Base-by-base conservation (phyloP, 2,797 vertebrate species). In the Platalea minor region DNA sequence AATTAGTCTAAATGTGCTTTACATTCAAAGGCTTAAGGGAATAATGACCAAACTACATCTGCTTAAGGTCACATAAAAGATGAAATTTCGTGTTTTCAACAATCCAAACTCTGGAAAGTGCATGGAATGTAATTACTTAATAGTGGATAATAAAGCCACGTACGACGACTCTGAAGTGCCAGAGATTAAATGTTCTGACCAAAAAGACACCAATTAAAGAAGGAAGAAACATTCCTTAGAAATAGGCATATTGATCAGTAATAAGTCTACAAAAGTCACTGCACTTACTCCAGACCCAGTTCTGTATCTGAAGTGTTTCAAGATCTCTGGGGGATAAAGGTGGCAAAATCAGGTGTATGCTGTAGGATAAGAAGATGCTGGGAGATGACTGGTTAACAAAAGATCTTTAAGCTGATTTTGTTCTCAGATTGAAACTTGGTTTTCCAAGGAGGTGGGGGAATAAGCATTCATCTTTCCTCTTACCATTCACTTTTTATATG, bases 21-120 rank as follows among this genome's bases (percentile, higher is more conserved):
- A 63, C 29, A 26, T 92, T 89, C 37, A 64, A 54, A 77, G 68
- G 46, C 83, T 79, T 35, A 35, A 69, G 64, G 63, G 45, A 85
- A 46, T 87, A 80, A 95, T 85, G 73, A 77, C 74, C 50, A 78
- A 89, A 86, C 18, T 37, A 46, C 48, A 77, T 91, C 77, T 91
- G 60, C 67, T 72, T 72, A 17, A 95, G 92, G 95, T 93, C 90
- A 87, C 72, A 50, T 35, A 64, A 95, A 89, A 77, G 68, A 79
- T 68, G 48, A 77, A 72, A 84, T 43, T 83, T 90, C 85, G 81
- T 35, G 19, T 59, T 96, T 91, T 83, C 79, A 91, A 46, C 79
- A 65, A 89, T 80, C 39, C 64, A 29, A 60, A 45, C 8, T 14
- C 11, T 83, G 54, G 59, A 65, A 87, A 78, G 67, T 79, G 25